Evolutionary conservation across 2,888 invertebrate genomes (phyloP), one percentile per base, ranked within the genome.

Genomic region (Oscheius sp.): DNA sequence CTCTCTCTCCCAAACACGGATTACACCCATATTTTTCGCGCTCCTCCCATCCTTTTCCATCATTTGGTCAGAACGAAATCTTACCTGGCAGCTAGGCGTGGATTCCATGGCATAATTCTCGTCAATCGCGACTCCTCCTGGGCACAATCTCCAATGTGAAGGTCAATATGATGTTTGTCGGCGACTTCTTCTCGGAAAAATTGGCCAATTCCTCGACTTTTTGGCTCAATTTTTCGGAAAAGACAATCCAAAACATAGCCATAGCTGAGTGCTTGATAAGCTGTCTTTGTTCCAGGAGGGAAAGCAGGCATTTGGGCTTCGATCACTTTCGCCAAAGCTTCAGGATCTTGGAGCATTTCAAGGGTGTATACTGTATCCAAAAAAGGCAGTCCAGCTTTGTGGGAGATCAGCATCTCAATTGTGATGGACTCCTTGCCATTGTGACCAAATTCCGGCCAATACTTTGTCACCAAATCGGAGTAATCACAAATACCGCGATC

Each of bases 361-460:
- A 84, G 82, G 29, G 77, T 71, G 31, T 84, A 82, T 39, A 84
- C 84, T 5, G 23, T 33, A 20, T 67, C 46, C 17, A 87, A 75
- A 31, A 73, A 83, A 52, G 86, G 81, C 20, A 88, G 75, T 6
- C 88, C 88, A 17, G 86, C 86, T 87, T 84, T 83, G 73, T 88
- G 86, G 63, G 84, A 83, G 8, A 88, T 65, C 4, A 87, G 80
- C 76, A 86, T 84, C 50, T 85, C 83, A 27, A 88, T 78, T 3
- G 87, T 88, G 23, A 87, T 86, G 20, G 81, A 71, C 37, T 84
- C 82, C 72, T 88, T 88, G 15, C 87, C 87, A 76, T 88, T 86
- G 66, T 84, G 81, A 6, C 82, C 87, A 81, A 87, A 88, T 63
- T 87, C 87, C 39, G 87, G 87, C 88, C 88, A 88, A 71, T 87